Evolutionary conservation across 1,140 invertebrate species (phyloP).

Genomic region (Druon quercuslanigerum): DNA sequence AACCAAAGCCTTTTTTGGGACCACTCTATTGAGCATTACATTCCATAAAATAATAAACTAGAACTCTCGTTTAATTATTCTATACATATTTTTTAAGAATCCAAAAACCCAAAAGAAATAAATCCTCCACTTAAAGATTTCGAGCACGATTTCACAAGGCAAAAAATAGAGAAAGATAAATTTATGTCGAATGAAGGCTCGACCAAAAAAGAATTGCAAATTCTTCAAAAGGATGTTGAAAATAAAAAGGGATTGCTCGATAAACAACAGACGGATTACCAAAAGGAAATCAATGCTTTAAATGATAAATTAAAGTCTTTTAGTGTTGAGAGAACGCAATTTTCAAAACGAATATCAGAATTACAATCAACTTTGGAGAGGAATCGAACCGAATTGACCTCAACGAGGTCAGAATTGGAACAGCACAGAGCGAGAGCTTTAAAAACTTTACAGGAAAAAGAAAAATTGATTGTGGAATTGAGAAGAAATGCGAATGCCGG

Average conservation of each 20-base stretch:
- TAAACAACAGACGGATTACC: conserved; percentile 64
- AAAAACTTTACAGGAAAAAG: conserved; percentile 86
- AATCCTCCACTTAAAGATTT: not conserved
- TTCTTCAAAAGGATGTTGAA: conserved; percentile 46
- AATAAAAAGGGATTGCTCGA: conserved; percentile 60
- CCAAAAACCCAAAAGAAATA: not conserved
- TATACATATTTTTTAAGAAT: too few species aligned
- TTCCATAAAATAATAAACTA: too few species aligned
- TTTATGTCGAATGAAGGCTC: not conserved
- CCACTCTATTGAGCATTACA: too few species aligned
- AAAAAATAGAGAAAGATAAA: not conserved
- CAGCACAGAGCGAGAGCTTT: conserved; percentile 84
- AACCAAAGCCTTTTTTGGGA: too few species aligned
- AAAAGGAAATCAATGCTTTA: conserved; percentile 64
- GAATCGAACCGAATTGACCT: conserved; percentile 77
- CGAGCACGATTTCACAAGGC: not conserved
- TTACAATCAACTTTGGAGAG: conserved; percentile 75
- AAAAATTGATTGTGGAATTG: conserved; percentile 83
- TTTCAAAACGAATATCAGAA: conserved; percentile 67
- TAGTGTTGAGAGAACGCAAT: conserved; percentile 62
- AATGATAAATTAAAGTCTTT: conserved; percentile 64
- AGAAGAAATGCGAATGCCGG: conserved; percentile 68
- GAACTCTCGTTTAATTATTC: not conserved
- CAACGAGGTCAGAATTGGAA: conserved; percentile 79
- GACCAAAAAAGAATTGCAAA: not conserved